Conservation (phyloP, 2,797 vertebrate genomes). For the Sciurus carolinensis region DNA sequence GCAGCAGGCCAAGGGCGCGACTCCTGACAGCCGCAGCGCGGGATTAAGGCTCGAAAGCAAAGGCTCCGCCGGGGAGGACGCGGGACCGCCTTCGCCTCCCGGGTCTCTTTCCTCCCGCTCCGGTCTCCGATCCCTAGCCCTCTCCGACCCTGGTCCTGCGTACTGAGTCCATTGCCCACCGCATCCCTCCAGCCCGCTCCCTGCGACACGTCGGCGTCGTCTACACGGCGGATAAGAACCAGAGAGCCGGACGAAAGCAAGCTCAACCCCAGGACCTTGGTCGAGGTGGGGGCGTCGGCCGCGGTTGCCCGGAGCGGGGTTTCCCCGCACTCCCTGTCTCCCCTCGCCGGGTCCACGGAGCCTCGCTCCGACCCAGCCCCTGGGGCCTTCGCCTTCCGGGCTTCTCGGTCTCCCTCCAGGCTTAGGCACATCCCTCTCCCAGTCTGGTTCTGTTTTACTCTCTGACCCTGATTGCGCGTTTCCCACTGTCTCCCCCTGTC, state of each 20-base stretch:
- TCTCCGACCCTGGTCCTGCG: not conserved
- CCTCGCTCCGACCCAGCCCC: not conserved
- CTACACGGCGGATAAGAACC: not conserved
- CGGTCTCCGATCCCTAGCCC: not conserved
- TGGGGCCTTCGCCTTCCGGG: not conserved
- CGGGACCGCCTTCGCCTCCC: not conserved
- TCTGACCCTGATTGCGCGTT: not conserved
- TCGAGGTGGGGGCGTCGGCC: too few species aligned
- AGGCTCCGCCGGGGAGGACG: fast-evolving
- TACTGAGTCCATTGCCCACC: not conserved
- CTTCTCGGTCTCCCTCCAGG: not conserved
- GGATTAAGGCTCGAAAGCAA: not conserved
- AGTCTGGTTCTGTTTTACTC: not conserved
- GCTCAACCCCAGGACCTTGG: not conserved
- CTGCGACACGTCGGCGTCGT: not conserved
- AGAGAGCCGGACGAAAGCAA: not conserved
- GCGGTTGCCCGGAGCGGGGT: not conserved
- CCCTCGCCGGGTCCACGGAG: not conserved
- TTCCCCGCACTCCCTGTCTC: not conserved
- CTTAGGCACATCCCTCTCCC: not conserved
- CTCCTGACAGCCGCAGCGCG: fast-evolving
- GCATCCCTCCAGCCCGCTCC: not conserved
- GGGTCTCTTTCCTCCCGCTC: not conserved
- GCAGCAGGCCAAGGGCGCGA: not conserved
- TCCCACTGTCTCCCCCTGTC: not conserved